These are phyloP conservation scores for Trachemys scripta DNA, from an alignment of 2,113 vertebrate species.

Conservation along the genomic window DNA sequence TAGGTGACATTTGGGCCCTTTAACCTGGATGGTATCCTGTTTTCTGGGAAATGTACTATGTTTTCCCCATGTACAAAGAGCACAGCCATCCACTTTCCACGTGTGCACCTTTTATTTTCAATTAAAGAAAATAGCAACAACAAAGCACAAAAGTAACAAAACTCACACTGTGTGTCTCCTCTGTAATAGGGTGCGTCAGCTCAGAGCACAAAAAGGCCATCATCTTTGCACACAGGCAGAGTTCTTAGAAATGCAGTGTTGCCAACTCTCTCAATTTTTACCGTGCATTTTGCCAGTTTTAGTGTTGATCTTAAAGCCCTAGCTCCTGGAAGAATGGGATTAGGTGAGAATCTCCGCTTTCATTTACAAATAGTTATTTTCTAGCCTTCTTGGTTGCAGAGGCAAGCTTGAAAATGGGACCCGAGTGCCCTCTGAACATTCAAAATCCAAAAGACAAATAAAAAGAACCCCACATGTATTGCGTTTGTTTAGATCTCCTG, in stretches of 20 bases:
- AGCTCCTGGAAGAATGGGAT: background rate
- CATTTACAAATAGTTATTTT: background rate
- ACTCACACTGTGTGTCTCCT: constrained; percentile 18
- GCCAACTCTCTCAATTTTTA: background rate
- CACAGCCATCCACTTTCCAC: constrained; percentile 33
- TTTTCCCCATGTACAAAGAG: constrained; percentile 48
- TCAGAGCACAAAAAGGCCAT: constrained; percentile 2
- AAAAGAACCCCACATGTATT: background rate
- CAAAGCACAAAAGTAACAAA: constrained; percentile 14
- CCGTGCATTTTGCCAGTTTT: constrained; percentile 2
- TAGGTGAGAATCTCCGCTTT: background rate
- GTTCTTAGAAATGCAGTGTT: constrained; percentile 17
- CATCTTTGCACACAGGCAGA: background rate
- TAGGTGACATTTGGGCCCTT: constrained; percentile 53
- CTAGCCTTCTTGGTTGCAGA: background rate
- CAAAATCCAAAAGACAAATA: background rate
- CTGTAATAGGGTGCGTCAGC: background rate
- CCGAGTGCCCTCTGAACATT: constrained; percentile 30
- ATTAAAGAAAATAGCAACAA: constrained; percentile 40
- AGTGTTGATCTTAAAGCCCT: constrained; percentile 20
- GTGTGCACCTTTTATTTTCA: constrained; percentile 3
- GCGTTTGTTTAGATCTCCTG: background rate
- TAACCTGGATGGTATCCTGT: constrained; percentile 27
- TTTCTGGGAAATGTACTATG: constrained; percentile 55
- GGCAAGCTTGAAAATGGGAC: constrained; percentile 36